These are phyloP conservation scores for Formica exsecta DNA, from an alignment of 1,140 invertebrate genomes.

Conservation along the genomic window DNA sequence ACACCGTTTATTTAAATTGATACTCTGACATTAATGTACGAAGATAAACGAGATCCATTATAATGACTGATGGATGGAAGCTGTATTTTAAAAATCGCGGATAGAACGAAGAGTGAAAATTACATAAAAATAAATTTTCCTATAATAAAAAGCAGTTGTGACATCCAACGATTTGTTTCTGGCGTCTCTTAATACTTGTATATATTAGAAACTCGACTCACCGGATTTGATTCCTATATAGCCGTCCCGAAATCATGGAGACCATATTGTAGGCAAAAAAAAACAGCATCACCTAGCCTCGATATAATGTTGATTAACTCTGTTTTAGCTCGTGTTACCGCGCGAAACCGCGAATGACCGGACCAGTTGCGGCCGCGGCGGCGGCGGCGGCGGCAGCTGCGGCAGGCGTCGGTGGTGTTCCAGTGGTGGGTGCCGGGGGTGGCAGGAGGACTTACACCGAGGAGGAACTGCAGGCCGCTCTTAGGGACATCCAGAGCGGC, in stretches of 20 bases:
- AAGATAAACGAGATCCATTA: conserved; percentile 23
- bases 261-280: neutral
- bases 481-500: conserved; percentile 96
- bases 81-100: neutral
- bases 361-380: conserved; percentile 71
- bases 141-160: conserved; percentile 20
- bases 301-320: conserved; percentile 55
- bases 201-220: neutral
- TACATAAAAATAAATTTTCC: conserved; percentile 32
- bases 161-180: conserved; percentile 35
- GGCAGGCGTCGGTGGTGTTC: conserved; percentile 81
- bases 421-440: conserved; percentile 87
- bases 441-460: conserved; percentile 94
- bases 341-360: conserved; percentile 87
- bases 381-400: conserved; percentile 73
- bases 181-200: conserved; percentile 8
- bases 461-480: conserved; percentile 95
- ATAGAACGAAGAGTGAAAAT: conserved; percentile 1
- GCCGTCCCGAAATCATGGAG: neutral
- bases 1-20: neutral
- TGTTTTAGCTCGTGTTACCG: conserved; percentile 86
- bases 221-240: neutral
- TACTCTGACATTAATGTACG: conserved; percentile 1
- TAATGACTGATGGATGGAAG: neutral
- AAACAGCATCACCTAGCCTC: neutral